Evolutionary conservation across 2,888 invertebrate species (phyloP), one percentile per base, ranked within the genome.

Genomic region (Volucella inanis): DNA sequence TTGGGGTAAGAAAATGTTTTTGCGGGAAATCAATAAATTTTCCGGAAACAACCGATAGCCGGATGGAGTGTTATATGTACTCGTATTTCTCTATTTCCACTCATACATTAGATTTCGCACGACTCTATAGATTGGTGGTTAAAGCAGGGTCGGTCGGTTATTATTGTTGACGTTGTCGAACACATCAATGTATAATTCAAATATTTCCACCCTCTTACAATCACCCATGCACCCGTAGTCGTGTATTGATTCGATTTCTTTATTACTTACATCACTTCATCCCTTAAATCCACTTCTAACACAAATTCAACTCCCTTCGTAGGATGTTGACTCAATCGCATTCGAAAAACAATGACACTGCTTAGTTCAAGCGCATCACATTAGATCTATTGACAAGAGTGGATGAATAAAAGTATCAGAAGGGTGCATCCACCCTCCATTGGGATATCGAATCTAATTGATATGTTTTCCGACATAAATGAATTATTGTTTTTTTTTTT

Each of bases 381-480:
- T 47, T 31, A 49, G 52, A 45, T 9, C 45, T 12, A 67, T 14
- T 18, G 41, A n/a, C 54, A 10, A 49, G 12, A 22, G 39, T n/a
- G 70, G 62, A 41, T 39, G 55, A 64, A 68, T 61, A 18, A 76
- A 77, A 61, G 65, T 22, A 65, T 71, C 41, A 68, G 39, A 50
- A 22, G 78, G 55, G 68, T 49, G 78, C 59, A 31, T 45, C 45
- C 54, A 67, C 70, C 81, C 76, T 49, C 12, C 22, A 61, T 15
- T 39, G 64, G 80, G 76, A 81, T 81, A 85, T 81, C 85, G 81
- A 77, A 85, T 85, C 72, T 81, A 85, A 85, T 85, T 85, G 85
- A 85, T 85, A 85, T 81, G 81, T 85, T 85, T 77, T 74, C 76
- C 81, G 81, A 77, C 85, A 81, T 81, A 81, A 85, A 85, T 85